Percentiles rank a stretch among this genome's conserved stretches.
Evolutionary conservation across 2,888 invertebrate species (phyloP).

Genomic region (Ctena decussata): DNA sequence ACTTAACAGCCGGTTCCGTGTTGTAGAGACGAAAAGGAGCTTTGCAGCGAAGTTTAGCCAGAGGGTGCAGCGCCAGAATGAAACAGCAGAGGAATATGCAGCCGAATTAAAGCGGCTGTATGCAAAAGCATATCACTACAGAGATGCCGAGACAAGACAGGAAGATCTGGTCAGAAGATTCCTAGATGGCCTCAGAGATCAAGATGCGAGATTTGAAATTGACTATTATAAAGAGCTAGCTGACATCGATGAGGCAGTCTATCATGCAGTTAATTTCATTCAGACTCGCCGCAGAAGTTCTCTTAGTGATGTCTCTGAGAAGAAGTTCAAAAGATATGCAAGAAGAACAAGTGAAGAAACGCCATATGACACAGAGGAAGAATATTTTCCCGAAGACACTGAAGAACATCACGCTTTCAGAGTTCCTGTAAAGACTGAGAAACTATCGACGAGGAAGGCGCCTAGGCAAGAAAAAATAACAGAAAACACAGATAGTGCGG

Average conservation of each 20-base stretch:
- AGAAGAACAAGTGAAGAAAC: background rate
- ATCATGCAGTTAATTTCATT: conserved; percentile 18
- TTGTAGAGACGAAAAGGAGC: conserved; percentile 12
- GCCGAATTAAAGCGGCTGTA: conserved; percentile 27
- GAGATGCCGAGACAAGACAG: conserved; percentile 14
- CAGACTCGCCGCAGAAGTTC: background rate
- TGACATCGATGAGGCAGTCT: conserved; percentile 37
- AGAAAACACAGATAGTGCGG: too few species aligned
- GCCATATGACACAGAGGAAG: too few species aligned
- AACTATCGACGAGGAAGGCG: too few species aligned
- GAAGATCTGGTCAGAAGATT: conserved; percentile 30
- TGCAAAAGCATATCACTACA: conserved; percentile 19
- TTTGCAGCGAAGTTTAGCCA: conserved; percentile 31
- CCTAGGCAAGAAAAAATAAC: too few species aligned
- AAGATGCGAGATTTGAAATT: conserved; percentile 29
- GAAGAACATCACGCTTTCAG: too few species aligned
- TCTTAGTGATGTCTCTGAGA: background rate
- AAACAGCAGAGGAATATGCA: conserved; percentile 33
- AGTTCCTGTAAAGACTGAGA: too few species aligned
- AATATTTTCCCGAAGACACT: too few species aligned
- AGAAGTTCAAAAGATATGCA: background rate
- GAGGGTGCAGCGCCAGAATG: background rate
- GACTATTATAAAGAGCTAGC: conserved; percentile 32
- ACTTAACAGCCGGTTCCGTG: conserved; percentile 5
- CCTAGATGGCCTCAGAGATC: conserved; percentile 19